phyloP scores from a whole-genome alignment of 2,888 invertebrate species.

The Steinernema scapterisci region DNA sequence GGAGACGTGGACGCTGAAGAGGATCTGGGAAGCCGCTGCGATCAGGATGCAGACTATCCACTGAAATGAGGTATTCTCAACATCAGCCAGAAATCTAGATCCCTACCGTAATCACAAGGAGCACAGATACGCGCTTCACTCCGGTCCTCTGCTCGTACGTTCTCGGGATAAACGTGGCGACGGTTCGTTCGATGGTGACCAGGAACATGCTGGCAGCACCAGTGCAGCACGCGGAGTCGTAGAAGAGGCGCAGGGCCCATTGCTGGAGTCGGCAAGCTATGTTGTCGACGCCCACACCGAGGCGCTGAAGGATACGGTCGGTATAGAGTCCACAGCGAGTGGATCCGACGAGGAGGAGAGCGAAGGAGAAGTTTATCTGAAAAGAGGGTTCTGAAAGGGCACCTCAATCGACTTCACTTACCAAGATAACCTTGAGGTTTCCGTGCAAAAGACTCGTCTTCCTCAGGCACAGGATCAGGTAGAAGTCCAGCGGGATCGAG shows the following conservation, averaged over 20 bases:
- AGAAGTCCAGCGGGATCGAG: neutral
- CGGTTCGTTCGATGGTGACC: neutral
- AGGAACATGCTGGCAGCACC: neutral
- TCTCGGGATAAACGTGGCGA: slow-evolving; percentile 20
- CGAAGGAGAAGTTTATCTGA: slow-evolving; percentile 5
- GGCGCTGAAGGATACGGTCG: slow-evolving; percentile 3
- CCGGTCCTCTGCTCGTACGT: slow-evolving; percentile 13
- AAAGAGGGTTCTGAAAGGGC: neutral
- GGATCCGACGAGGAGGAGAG: neutral
- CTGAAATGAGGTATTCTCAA: neutral
- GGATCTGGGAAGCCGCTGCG: neutral
- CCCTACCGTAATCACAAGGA: neutral
- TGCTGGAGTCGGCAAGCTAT: slow-evolving; percentile 1
- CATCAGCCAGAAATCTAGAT: neutral
- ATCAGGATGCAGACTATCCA: neutral
- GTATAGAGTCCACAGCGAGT: neutral
- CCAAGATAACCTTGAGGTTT: slow-evolving; percentile 11
- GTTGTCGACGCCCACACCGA: slow-evolving; percentile 3
- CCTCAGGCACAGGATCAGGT: neutral
- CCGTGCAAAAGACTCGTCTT: slow-evolving; percentile 4
- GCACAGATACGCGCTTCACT: neutral
- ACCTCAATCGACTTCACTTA: neutral
- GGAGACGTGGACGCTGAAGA: neutral
- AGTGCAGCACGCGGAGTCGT: neutral
- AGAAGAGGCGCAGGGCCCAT: neutral